phyloP scores from a whole-genome alignment of 2,797 vertebrate genomes.

The Ceyx erithaca region DNA sequence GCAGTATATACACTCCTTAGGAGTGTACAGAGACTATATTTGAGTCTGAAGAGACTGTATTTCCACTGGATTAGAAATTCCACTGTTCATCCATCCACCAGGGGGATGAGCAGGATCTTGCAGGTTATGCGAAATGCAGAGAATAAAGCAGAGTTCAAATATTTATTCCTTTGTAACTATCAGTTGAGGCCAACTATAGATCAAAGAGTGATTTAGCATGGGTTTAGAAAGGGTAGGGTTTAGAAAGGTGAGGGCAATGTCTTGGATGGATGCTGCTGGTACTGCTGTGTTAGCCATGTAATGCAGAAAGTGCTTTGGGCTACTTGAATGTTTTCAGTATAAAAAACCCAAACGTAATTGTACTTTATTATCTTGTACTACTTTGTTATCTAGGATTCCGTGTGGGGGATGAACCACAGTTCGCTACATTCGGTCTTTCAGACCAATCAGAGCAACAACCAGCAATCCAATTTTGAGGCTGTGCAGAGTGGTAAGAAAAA shows the following conservation, averaged over 20 bases:
- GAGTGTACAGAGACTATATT: not conserved
- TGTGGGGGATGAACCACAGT: conserved; percentile 90
- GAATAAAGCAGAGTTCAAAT: not conserved
- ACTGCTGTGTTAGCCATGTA: not conserved
- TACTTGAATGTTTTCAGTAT: not conserved
- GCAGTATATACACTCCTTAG: rapidly evolving
- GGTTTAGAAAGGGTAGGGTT: not conserved
- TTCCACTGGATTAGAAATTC: not conserved
- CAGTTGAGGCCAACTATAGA: not conserved
- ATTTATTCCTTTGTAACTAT: not conserved
- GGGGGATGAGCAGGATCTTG: not conserved
- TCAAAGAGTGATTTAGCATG: not conserved
- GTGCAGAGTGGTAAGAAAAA: conserved; percentile 98
- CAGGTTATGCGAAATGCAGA: not conserved
- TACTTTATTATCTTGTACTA: not conserved
- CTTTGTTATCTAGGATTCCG: conserved; percentile 85
- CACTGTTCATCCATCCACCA: no score
- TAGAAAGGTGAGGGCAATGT: not conserved
- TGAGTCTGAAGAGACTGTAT: not conserved
- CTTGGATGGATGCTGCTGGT: not conserved
- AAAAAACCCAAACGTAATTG: not conserved
- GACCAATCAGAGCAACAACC: conserved; percentile 90
- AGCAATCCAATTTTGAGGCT: conserved; percentile 93
- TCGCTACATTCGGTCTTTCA: conserved; percentile 90
- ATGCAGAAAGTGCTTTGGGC: not conserved